These are phyloP conservation scores for Tapirus indicus DNA, from an alignment of 2,797 vertebrate species.

Conservation along the genomic window DNA sequence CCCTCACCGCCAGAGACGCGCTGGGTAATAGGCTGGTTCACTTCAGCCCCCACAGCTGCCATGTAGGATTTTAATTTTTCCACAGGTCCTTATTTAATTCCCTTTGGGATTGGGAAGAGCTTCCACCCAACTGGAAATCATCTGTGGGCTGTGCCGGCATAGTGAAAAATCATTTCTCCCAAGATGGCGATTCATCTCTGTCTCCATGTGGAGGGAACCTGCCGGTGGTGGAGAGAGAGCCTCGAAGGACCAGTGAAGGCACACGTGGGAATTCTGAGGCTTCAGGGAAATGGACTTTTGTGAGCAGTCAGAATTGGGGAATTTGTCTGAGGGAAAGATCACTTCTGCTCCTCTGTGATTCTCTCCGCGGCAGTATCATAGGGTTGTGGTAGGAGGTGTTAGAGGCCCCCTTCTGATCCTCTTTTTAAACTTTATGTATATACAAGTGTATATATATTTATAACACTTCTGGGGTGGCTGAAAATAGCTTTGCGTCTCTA, in stretches of 20 bases:
- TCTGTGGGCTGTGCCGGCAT: constrained; percentile 26
- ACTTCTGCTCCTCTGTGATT: neutral
- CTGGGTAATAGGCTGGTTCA: constrained; percentile 81
- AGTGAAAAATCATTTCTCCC: neutral
- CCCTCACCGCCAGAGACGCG: constrained; percentile 79
- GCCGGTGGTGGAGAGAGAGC: neutral
- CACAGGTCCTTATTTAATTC: constrained; percentile 77
- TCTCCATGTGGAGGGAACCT: neutral
- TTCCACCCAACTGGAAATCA: neutral
- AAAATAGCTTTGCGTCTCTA: constrained; percentile 38
- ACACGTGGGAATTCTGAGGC: neutral
- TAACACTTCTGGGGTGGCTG: neutral
- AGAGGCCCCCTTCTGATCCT: neutral
- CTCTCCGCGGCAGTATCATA: neutral
- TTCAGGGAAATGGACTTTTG: neutral
- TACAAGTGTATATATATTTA: neutral
- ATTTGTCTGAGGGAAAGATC: neutral
- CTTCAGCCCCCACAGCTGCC: constrained; percentile 82
- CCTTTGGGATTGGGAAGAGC: constrained; percentile 43
- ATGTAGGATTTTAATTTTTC: constrained; percentile 84
- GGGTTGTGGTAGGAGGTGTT: neutral
- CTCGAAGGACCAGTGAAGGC: neutral
- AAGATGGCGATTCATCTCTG: constrained; percentile 38
- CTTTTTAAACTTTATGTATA: neutral
- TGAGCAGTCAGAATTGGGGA: neutral